Percentiles rank a stretch among this genome's conserved stretches.
Conservation (phyloP, 2,797 vertebrate genomes). For the Ammospiza maritima region DNA sequence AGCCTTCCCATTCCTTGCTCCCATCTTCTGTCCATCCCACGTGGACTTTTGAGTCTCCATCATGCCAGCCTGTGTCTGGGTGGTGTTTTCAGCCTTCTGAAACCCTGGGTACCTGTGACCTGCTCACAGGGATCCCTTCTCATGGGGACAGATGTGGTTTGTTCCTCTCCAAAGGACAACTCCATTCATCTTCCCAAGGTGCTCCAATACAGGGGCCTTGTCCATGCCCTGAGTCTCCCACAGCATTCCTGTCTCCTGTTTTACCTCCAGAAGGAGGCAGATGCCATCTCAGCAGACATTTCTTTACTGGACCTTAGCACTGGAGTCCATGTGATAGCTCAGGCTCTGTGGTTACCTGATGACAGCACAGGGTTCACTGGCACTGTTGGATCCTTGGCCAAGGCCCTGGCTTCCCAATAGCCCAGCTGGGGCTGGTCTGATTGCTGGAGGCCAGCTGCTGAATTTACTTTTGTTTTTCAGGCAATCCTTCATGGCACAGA, state of each 20-base stretch:
- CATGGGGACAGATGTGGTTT: neutral
- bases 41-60: fast-evolving
- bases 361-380: neutral
- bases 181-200: neutral
- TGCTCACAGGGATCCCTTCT: neutral
- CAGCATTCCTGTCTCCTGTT: neutral
- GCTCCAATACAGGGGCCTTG: neutral
- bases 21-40: neutral
- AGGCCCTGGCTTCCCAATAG: neutral
- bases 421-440: neutral
- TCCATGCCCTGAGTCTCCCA: neutral
- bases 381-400: neutral
- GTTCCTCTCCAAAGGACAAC: neutral
- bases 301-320: neutral
- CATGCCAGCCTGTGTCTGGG: neutral
- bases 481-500: conserved; percentile 81
- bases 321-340: neutral
- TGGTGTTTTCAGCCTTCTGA: neutral
- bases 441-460: neutral
- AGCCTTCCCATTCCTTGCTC: neutral
- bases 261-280: neutral
- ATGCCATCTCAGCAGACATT: neutral
- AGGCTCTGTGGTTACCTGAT: neutral
- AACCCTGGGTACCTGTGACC: neutral
- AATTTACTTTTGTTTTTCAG: conserved; percentile 69